Conservation (phyloP, 2,888 invertebrate genomes). For the Pilophorus perplexus region DNA sequence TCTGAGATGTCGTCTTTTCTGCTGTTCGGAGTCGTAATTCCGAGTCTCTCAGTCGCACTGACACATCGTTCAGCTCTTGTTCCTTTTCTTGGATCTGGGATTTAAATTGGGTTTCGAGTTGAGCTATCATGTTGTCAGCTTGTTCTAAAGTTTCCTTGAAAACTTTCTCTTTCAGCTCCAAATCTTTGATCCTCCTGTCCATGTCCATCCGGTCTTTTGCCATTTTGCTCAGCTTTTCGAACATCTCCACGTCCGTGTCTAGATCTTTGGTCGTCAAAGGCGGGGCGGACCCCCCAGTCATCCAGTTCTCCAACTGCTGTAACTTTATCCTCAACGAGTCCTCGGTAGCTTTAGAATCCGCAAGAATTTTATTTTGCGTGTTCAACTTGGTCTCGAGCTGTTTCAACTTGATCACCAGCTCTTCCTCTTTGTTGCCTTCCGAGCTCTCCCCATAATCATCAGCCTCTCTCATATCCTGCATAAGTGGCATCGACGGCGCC, state of each 20-base stretch:
- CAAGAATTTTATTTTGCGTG: conserved; percentile 41
- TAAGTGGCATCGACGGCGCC: not conserved
- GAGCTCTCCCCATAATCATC: conserved; percentile 12
- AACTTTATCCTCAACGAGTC: conserved; percentile 46
- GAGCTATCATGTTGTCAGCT: conserved; percentile 70
- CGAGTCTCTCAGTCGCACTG: conserved; percentile 57
- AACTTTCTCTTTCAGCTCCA: conserved; percentile 64
- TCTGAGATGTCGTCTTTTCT: not conserved
- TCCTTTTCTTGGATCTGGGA: conserved; percentile 60
- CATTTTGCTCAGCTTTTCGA: conserved; percentile 57
- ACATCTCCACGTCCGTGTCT: conserved; percentile 52
- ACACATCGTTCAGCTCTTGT: conserved; percentile 56
- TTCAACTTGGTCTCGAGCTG: conserved; percentile 43
- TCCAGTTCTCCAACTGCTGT: conserved; percentile 44
- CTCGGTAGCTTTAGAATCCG: conserved; percentile 46
- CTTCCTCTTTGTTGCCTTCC: conserved; percentile 35
- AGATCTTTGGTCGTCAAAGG: conserved; percentile 28
- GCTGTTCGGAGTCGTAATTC: conserved; percentile 55
- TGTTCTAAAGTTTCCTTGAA: conserved; percentile 70
- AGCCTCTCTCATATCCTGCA: not conserved
- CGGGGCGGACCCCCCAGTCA: conserved; percentile 4
- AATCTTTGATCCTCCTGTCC: conserved; percentile 61
- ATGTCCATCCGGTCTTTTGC: conserved; percentile 60
- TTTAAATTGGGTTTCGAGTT: conserved; percentile 65
- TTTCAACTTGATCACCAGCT: conserved; percentile 40